Evolutionary conservation across 2,113 vertebrate genomes (phyloP).

Genomic region (Salvelinus fontinalis): DNA sequence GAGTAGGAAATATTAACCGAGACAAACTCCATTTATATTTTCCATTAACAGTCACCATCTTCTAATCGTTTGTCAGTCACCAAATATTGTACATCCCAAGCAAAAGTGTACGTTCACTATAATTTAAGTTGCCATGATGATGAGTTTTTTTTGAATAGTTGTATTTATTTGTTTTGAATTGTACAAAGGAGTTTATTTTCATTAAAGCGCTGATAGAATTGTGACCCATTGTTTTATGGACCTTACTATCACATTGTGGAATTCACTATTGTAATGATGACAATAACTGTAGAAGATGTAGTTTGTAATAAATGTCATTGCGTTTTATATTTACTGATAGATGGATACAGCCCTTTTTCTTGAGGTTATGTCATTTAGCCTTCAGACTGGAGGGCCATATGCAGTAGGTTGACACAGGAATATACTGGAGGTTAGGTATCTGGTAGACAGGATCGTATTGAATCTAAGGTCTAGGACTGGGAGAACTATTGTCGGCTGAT

Average conservation of each 20-base stretch:
- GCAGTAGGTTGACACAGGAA: background rate
- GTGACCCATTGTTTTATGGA: background rate
- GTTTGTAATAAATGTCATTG: too few relatives aligned
- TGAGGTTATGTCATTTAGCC: background rate
- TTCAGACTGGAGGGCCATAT: background rate
- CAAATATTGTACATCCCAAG: conserved; percentile 37
- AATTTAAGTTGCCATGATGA: background rate
- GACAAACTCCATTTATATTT: background rate
- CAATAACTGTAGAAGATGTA: too few relatives aligned
- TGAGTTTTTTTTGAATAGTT: background rate
- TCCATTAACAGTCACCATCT: background rate
- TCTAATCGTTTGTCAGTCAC: background rate
- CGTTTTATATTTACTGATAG: too few relatives aligned
- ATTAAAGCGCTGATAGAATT: conserved; percentile 29
- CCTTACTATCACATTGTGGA: background rate
- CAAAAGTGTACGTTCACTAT: conserved; percentile 21
- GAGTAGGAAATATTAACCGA: background rate
- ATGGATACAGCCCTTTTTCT: background rate
- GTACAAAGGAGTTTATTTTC: conserved; percentile 51
- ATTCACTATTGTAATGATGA: too few relatives aligned
- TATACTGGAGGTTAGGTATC: too few relatives aligned
- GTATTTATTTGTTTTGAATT: conserved; percentile 46
- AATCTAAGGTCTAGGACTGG: too few relatives aligned
- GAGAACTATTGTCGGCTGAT: too few relatives aligned
- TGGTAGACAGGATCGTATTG: too few relatives aligned